phyloP scores from a whole-genome alignment of 2,113 vertebrate genomes.

The Fregata magnificens region DNA sequence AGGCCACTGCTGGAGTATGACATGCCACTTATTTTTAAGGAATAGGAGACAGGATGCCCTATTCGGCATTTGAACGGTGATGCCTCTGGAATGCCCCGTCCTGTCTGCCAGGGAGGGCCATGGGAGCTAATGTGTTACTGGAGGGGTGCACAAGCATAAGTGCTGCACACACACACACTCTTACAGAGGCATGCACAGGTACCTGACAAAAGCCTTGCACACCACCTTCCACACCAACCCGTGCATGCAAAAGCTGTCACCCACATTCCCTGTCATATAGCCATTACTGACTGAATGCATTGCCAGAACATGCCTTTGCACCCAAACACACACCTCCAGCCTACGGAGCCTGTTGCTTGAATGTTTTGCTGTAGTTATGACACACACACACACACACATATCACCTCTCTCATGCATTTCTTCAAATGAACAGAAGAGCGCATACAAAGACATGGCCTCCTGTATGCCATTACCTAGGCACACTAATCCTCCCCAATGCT shows the following conservation, averaged over 20 bases:
- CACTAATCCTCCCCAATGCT: rapidly evolving
- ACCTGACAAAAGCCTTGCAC: neutral
- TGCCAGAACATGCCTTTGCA: neutral
- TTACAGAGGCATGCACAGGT: neutral
- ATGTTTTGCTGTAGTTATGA: neutral
- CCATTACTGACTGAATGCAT: neutral
- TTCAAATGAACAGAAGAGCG: neutral
- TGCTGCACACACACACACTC: neutral
- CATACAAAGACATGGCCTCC: neutral
- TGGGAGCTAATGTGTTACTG: neutral
- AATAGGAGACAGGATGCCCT: neutral
- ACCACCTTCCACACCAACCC: neutral
- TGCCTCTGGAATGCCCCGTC: neutral
- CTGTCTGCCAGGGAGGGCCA: neutral
- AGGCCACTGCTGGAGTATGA: neutral
- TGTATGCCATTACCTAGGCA: rapidly evolving
- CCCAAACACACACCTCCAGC: neutral
- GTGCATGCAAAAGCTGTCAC: neutral
- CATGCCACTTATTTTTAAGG: neutral
- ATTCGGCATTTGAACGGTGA: neutral
- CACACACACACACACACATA: neutral
- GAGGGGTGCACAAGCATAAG: neutral
- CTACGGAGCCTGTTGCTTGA: rapidly evolving
- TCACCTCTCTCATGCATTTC: neutral
- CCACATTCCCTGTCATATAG: neutral